phyloP scores from a whole-genome alignment of 1,140 invertebrate genomes.

The Listronotus oregonensis region DNA sequence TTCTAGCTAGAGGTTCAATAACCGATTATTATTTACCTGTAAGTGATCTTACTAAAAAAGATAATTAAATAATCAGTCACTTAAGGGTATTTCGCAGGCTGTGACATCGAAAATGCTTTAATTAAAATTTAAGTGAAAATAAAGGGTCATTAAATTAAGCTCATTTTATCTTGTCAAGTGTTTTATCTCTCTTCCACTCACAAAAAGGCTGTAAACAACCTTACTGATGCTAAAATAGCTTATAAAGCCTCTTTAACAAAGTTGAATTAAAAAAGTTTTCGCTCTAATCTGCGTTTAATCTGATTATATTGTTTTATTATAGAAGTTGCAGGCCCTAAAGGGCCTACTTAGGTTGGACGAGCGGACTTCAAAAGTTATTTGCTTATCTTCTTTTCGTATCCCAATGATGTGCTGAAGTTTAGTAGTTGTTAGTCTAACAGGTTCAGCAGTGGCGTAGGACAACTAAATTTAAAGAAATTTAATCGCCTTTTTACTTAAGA shows the following conservation, averaged over 20 bases:
- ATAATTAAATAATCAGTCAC: too few relatives aligned
- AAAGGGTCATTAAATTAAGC: too few relatives aligned
- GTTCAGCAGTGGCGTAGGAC: not conserved
- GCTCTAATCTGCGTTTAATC: slow-evolving; percentile 35
- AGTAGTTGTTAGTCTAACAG: not conserved
- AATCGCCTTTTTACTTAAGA: too few relatives aligned
- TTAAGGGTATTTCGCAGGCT: too few relatives aligned
- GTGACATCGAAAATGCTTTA: too few relatives aligned
- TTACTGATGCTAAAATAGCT: slow-evolving; percentile 27
- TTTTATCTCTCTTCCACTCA: slow-evolving; percentile 13
- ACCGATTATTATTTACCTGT: too few relatives aligned
- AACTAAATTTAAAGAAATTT: too few relatives aligned
- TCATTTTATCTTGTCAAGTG: not conserved
- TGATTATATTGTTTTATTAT: slow-evolving; percentile 38
- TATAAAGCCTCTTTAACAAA: slow-evolving; percentile 36
- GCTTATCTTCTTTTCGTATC: slow-evolving; percentile 33
- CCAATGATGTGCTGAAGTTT: slow-evolving; percentile 8
- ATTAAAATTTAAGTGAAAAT: too few relatives aligned
- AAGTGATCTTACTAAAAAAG: too few relatives aligned
- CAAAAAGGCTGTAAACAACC: slow-evolving; percentile 26
- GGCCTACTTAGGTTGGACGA: slow-evolving; percentile 17
- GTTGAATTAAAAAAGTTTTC: slow-evolving; percentile 37
- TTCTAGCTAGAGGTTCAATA: too few relatives aligned
- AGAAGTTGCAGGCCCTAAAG: slow-evolving; percentile 26
- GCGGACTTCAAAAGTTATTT: slow-evolving; percentile 33